Percentiles rank a stretch among this genome's conserved stretches.
These are phyloP conservation scores for Percopsis transmontana DNA, from an alignment of 2,113 vertebrate species.

Conservation along the genomic window DNA sequence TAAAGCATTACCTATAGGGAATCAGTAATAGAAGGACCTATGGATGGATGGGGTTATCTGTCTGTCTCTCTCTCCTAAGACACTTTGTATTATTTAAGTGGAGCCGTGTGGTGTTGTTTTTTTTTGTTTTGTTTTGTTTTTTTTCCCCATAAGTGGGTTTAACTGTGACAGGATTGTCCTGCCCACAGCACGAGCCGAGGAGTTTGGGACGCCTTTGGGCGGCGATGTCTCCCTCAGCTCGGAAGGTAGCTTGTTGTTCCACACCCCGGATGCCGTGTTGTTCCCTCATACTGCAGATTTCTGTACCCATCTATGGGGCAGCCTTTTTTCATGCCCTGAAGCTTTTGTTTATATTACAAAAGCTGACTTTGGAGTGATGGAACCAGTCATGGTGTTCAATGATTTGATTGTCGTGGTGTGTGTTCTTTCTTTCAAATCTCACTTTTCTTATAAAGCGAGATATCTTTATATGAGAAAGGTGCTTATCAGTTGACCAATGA, in stretches of 20 bases:
- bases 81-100: too few species aligned
- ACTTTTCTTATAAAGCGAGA: neutral
- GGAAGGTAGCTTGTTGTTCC: conserved; percentile 66
- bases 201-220: conserved; percentile 28
- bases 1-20: too few species aligned
- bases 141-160: neutral
- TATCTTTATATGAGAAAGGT: neutral
- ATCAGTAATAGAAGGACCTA: too few species aligned
- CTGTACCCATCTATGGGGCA: neutral
- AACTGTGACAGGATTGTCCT: conserved; percentile 28
- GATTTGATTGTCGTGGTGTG: neutral
- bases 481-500: neutral
- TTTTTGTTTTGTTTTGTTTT: neutral
- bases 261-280: conserved; percentile 48
- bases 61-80: too few species aligned
- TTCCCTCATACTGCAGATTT: conserved; percentile 6
- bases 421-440: neutral
- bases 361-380: conserved; percentile 39
- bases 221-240: conserved; percentile 72
- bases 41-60: too few species aligned
- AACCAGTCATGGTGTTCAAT: neutral
- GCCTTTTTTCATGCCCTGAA: neutral
- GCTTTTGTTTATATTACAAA: neutral
- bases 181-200: conserved; percentile 51
- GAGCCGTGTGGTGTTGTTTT: neutral